These are phyloP conservation scores for Bathynomus jamesi DNA, from an alignment of 1,140 invertebrate genomes.

Conservation along the genomic window DNA sequence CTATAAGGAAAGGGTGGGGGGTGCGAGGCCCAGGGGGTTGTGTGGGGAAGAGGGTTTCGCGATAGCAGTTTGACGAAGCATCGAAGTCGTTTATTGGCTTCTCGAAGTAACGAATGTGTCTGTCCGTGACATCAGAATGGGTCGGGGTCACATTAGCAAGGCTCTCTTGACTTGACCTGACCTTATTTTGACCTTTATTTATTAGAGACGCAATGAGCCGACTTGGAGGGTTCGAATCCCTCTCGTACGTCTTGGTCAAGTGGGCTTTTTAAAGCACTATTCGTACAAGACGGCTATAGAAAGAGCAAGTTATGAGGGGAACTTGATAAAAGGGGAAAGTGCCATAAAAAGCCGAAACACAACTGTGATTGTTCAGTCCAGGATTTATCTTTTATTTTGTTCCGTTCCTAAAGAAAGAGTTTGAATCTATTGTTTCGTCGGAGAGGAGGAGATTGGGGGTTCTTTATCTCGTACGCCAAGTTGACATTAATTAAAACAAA, in stretches of 20 bases:
- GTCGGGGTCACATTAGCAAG: constrained; percentile 31
- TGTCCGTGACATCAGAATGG: constrained; percentile 33
- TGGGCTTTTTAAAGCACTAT: background rate
- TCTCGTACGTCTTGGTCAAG: background rate
- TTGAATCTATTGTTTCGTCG: constrained; percentile 2
- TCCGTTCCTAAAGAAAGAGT: background rate
- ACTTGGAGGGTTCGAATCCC: background rate
- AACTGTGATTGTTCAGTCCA: background rate
- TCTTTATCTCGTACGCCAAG: background rate
- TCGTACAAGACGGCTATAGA: background rate
- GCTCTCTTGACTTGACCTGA: constrained; percentile 31
- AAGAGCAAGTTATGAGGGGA: background rate
- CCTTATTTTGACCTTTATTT: constrained; percentile 32
- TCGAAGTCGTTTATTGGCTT: constrained; percentile 31
- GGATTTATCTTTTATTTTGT: background rate
- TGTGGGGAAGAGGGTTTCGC: background rate
- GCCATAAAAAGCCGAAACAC: background rate
- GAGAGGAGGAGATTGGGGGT: background rate
- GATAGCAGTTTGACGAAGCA: constrained; percentile 4
- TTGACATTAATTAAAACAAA: background rate
- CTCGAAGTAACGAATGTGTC: constrained; percentile 32
- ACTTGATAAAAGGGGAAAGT: background rate
- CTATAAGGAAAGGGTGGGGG: constrained; percentile 3
- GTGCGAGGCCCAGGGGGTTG: background rate
- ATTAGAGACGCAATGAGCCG: constrained; percentile 2